Evolutionary conservation across 1,140 invertebrate species (phyloP).

Genomic region (Bombus ignitus): DNA sequence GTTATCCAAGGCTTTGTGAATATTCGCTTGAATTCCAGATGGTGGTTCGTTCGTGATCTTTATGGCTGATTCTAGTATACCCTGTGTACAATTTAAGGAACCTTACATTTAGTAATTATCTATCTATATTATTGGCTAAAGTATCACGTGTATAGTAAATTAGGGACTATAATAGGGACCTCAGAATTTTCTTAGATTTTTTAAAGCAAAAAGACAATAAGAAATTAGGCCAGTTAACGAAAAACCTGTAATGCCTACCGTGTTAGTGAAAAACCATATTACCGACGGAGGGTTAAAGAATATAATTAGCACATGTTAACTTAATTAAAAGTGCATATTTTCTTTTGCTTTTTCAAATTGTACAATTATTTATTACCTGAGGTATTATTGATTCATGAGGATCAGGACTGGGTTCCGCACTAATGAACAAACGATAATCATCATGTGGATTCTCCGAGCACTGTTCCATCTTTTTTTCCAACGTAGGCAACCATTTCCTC

Average conservation of each 20-base stretch:
- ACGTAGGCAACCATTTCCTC: constrained; percentile 91
- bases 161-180: too few relatives aligned
- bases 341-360: neutral
- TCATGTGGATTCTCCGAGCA: constrained; percentile 86
- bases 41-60: constrained; percentile 99
- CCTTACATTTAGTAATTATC: neutral
- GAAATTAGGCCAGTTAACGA: too few relatives aligned
- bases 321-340: neutral
- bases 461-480: constrained; percentile 96
- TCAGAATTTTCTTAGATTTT: too few relatives aligned
- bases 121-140: neutral
- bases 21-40: constrained; percentile 96
- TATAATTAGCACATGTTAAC: neutral
- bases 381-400: constrained; percentile 87
- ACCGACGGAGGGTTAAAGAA: too few relatives aligned
- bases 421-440: constrained; percentile 86
- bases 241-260: too few relatives aligned
- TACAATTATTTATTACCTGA: constrained; percentile 76
- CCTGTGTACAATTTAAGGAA: constrained; percentile 79
- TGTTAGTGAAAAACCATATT: too few relatives aligned
- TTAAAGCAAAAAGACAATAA: too few relatives aligned
- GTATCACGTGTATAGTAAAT: too few relatives aligned
- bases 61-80: constrained; percentile 95
- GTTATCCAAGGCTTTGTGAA: constrained; percentile 96
- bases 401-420: constrained; percentile 86